phyloP scores from a whole-genome alignment of 1,140 invertebrate species.

The Diorhabda elongata region DNA sequence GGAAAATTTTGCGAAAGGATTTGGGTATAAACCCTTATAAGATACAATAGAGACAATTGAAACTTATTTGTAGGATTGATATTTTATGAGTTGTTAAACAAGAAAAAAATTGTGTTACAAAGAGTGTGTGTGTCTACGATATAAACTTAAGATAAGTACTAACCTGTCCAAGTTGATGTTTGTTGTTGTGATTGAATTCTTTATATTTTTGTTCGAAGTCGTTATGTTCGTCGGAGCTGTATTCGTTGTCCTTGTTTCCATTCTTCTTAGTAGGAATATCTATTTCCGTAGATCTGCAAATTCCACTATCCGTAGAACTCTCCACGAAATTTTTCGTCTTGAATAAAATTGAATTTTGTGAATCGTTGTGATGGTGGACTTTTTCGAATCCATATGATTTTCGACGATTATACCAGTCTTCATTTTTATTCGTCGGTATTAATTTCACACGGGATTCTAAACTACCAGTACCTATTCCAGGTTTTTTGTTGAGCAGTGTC shows the following conservation, averaged over 20 bases:
- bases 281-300: constrained; percentile 64
- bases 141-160: neutral
- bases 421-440: constrained; percentile 43
- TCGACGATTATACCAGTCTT: constrained; percentile 64
- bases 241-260: constrained; percentile 18
- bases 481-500: constrained; percentile 40
- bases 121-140: too few relatives aligned
- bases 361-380: constrained; percentile 50
- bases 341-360: constrained; percentile 45
- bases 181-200: constrained; percentile 13
- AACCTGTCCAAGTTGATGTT: constrained; percentile 15
- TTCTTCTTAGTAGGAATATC: constrained; percentile 36
- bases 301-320: constrained; percentile 67
- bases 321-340: constrained; percentile 54
- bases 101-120: too few relatives aligned
- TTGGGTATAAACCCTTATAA: too few relatives aligned
- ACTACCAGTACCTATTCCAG: constrained; percentile 52
- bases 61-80: too few relatives aligned
- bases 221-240: constrained; percentile 28
- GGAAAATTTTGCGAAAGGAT: too few relatives aligned
- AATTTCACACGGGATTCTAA: constrained; percentile 52
- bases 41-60: too few relatives aligned
- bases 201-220: constrained; percentile 25
- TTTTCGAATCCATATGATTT: constrained; percentile 73
- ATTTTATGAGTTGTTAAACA: too few relatives aligned